A percentile compares a stretch with the other conserved stretches of the same genome.
phyloP scores from a whole-genome alignment of 2,113 vertebrate species.

The Cynoglossus semilaevis region DNA sequence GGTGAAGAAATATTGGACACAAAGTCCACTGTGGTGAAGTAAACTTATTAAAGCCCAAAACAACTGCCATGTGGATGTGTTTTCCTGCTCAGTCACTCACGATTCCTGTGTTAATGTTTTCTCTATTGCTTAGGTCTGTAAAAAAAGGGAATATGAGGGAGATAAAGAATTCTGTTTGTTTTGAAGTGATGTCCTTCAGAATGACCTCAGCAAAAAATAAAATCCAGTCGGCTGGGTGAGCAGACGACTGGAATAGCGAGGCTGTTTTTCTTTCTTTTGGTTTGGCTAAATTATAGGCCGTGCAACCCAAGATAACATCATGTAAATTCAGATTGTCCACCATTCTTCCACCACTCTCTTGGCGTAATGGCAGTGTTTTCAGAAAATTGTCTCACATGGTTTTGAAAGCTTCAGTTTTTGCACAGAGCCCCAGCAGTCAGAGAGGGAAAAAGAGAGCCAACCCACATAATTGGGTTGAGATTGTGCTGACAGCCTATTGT shows the following conservation, averaged over 20 bases:
- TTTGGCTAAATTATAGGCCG: background rate
- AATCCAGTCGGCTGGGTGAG: constrained; percentile 1
- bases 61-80: no score
- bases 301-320: constrained; percentile 32
- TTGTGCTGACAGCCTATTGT: constrained; percentile 33
- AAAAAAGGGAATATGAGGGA: background rate
- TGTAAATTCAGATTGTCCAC: constrained; percentile 23
- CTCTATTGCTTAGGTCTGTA: background rate
- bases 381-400: constrained; percentile 43
- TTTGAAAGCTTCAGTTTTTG: constrained; percentile 40
- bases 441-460: constrained; percentile 8
- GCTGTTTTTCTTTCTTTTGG: background rate
- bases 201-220: constrained; percentile 4
- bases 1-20: no score
- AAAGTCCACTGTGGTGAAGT: no score
- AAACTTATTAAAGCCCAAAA: no score
- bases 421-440: constrained; percentile 3
- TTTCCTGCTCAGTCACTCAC: no score
- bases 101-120: constrained; percentile 1
- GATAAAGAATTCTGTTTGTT: constrained; percentile 21
- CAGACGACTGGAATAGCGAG: background rate
- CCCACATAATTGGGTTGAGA: constrained; percentile 20
- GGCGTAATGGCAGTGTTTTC: constrained; percentile 47
- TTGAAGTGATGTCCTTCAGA: constrained; percentile 15
- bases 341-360: background rate